Conservation (phyloP, 2,113 vertebrate genomes). For the Origma solitaria region DNA sequence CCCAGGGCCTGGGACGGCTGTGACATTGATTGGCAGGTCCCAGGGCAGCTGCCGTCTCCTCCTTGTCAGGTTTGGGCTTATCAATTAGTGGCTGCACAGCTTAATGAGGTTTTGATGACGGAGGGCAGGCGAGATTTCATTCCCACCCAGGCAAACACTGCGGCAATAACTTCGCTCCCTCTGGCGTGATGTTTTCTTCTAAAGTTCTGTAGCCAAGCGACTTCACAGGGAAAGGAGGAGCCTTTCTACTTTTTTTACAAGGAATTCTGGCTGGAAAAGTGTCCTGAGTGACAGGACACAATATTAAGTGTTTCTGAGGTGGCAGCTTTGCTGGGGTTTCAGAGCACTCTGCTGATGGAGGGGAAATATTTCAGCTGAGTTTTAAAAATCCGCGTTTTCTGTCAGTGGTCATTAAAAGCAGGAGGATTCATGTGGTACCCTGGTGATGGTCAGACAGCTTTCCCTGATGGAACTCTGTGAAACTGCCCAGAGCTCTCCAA, state of each 20-base stretch:
- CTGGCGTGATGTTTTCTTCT: neutral
- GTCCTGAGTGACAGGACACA: neutral
- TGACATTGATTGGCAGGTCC: conserved; percentile 38
- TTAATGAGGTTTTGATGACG: conserved; percentile 65
- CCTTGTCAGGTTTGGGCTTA: neutral
- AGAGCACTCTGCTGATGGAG: neutral
- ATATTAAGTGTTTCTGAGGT: neutral
- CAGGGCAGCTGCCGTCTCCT: neutral
- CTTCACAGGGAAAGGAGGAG: rapidly evolving
- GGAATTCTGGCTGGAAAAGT: neutral
- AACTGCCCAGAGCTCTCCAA: neutral
- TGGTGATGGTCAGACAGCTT: neutral
- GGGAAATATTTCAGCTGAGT: neutral
- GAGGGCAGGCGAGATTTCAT: neutral
- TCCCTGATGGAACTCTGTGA: neutral
- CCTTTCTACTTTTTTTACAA: neutral
- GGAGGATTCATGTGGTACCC: neutral
- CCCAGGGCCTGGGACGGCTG: neutral
- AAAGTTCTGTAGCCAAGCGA: rapidly evolving
- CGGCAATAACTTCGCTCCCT: neutral
- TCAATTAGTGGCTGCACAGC: conserved; percentile 6
- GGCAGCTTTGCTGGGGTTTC: neutral
- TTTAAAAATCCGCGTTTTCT: neutral
- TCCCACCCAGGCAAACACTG: neutral
- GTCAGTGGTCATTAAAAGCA: neutral